A percentile compares a stretch with the other conserved stretches of the same genome.
phyloP scores from a whole-genome alignment of 2,888 invertebrate species.

The Globia sparganii region DNA sequence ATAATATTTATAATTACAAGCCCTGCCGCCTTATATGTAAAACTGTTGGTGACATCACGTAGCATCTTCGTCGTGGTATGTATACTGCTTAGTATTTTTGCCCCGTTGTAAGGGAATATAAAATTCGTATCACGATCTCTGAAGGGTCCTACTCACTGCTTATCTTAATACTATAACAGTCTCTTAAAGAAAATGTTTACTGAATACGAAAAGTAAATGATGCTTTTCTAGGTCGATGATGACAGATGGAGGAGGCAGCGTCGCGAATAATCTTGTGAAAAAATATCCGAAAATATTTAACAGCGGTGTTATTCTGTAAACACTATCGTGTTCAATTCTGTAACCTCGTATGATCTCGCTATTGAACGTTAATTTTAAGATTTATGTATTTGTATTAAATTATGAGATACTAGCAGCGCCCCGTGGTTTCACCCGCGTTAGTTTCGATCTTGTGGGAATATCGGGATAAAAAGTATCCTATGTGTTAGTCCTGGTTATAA shows the following conservation, averaged over 20 bases:
- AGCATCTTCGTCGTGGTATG: conserved; percentile 34
- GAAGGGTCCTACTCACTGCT: conserved; percentile 66
- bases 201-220: conserved; percentile 66
- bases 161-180: conserved; percentile 74
- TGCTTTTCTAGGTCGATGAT: conserved; percentile 41
- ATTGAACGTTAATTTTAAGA: neutral
- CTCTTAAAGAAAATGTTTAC: conserved; percentile 71
- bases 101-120: conserved; percentile 63
- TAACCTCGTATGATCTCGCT: neutral
- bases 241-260: conserved; percentile 12
- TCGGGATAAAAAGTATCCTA: too few species aligned
- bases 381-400: neutral
- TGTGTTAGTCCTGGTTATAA: too few species aligned
- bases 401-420: too few species aligned
- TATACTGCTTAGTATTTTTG: conserved; percentile 68
- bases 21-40: conserved; percentile 45
- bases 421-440: too few species aligned
- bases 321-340: neutral
- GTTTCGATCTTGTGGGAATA: too few species aligned
- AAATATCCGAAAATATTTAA: neutral
- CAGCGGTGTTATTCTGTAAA: neutral
- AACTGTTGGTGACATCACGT: conserved; percentile 39
- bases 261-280: conserved; percentile 13
- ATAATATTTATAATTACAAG: conserved; percentile 45
- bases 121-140: conserved; percentile 72